Percentiles rank a stretch among this genome's conserved stretches.
These are phyloP conservation scores for Rhinella marina DNA, from an alignment of 2,797 vertebrate genomes.

Conservation along the genomic window DNA sequence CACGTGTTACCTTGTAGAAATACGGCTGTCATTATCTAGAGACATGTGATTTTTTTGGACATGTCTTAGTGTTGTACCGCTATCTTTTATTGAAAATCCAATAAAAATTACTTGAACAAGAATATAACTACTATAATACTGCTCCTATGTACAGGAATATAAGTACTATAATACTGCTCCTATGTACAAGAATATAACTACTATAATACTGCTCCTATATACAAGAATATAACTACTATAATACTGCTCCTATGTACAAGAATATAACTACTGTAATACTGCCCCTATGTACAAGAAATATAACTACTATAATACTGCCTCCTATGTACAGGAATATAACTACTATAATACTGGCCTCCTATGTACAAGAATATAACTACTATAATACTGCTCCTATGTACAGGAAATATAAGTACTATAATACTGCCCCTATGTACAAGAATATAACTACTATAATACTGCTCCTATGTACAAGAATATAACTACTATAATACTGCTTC, in stretches of 20 bases:
- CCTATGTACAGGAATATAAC: constrained; percentile 9
- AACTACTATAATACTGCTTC: background rate
- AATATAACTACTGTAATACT: constrained; percentile 13
- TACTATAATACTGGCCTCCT: background rate
- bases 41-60: too few relatives aligned
- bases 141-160: background rate
- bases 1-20: too few relatives aligned
- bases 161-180: background rate
- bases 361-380: background rate
- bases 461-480: background rate
- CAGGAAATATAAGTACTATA: constrained; percentile 11
- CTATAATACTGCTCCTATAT: background rate
- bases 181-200: background rate
- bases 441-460: constrained; percentile 18
- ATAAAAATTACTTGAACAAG: too few relatives aligned
- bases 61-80: too few relatives aligned
- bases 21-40: too few relatives aligned
- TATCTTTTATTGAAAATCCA: too few relatives aligned
- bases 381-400: constrained; percentile 5
- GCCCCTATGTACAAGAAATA: constrained; percentile 2
- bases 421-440: background rate
- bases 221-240: constrained; percentile 8
- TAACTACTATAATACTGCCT: constrained; percentile 14
- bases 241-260: background rate
- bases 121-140: background rate